A percentile compares a stretch with the other conserved stretches of the same genome.
Evolutionary conservation across 2,888 invertebrate genomes (phyloP).

Genomic region (Rugalucina vietnamica): DNA sequence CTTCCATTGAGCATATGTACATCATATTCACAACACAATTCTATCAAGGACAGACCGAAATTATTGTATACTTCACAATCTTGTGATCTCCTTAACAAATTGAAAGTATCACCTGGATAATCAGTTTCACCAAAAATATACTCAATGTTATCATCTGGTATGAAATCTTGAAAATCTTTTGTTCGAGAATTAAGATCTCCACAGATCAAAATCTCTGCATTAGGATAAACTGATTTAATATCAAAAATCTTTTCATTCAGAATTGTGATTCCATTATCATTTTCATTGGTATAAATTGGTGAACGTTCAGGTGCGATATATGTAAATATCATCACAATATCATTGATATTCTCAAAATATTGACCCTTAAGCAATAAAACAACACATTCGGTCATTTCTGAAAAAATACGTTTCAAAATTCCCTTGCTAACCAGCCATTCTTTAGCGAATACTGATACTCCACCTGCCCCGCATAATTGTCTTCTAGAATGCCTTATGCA

Average conservation of each 20-base stretch:
- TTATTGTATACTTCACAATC: conserved; percentile 23
- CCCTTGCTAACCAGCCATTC: neutral
- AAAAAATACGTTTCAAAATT: neutral
- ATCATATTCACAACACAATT: conserved; percentile 26
- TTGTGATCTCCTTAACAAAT: neutral
- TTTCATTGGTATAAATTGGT: conserved; percentile 26
- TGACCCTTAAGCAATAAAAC: neutral
- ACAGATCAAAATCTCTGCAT: conserved; percentile 18
- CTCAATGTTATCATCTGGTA: conserved; percentile 24
- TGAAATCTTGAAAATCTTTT: conserved; percentile 28
- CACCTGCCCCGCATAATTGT: neutral
- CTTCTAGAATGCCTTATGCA: neutral
- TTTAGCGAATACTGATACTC: conserved; percentile 27
- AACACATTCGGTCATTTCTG: conserved; percentile 10
- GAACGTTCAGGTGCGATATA: neutral
- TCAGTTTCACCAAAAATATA: conserved; percentile 15
- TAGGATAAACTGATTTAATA: conserved; percentile 15
- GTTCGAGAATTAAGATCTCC: conserved; percentile 40
- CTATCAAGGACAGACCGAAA: conserved; percentile 27
- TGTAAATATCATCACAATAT: neutral
- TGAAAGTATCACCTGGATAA: conserved; percentile 22
- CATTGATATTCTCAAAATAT: neutral
- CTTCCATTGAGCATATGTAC: conserved; percentile 35
- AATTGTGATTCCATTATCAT: conserved; percentile 27
- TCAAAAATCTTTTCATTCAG: conserved; percentile 22